A percentile compares a stretch with the other conserved stretches of the same genome.
phyloP scores from a whole-genome alignment of 1,140 invertebrate species.

The Drosophila jambulina region DNA sequence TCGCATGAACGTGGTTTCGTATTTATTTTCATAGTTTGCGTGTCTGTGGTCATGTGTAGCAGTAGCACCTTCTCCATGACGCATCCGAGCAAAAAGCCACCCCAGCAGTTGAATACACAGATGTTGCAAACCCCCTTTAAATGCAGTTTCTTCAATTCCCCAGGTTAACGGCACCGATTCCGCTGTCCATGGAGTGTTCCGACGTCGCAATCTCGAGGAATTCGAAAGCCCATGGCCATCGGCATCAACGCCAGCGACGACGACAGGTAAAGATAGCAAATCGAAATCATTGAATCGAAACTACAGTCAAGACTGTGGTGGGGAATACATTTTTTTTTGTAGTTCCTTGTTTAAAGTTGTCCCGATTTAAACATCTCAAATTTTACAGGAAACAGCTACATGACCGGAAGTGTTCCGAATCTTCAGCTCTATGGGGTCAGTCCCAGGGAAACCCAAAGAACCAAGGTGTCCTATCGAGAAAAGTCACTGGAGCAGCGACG shows the following conservation, averaged over 20 bases:
- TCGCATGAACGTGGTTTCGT: conserved; percentile 28
- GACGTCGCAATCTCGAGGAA: conserved; percentile 75
- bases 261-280: conserved; percentile 54
- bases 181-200: conserved; percentile 79
- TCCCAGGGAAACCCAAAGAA: conserved; percentile 22
- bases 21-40: conserved; percentile 16
- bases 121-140: conserved; percentile 40
- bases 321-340: background rate
- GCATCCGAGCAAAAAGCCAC: conserved; percentile 35
- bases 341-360: background rate
- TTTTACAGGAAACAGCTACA: conserved; percentile 44
- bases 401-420: conserved; percentile 67
- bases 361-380: background rate
- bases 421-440: conserved; percentile 27
- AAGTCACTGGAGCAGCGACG: conserved; percentile 27
- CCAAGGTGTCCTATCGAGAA: conserved; percentile 22
- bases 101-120: conserved; percentile 57
- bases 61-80: conserved; percentile 35
- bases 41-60: conserved; percentile 52
- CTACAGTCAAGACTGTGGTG: background rate
- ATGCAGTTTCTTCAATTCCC: conserved; percentile 32
- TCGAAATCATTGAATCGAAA: conserved; percentile 24
- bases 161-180: conserved; percentile 76
- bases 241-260: conserved; percentile 23
- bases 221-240: conserved; percentile 69